phyloP scores from a whole-genome alignment of 2,797 vertebrate genomes.

The Oryzias sinensis region DNA sequence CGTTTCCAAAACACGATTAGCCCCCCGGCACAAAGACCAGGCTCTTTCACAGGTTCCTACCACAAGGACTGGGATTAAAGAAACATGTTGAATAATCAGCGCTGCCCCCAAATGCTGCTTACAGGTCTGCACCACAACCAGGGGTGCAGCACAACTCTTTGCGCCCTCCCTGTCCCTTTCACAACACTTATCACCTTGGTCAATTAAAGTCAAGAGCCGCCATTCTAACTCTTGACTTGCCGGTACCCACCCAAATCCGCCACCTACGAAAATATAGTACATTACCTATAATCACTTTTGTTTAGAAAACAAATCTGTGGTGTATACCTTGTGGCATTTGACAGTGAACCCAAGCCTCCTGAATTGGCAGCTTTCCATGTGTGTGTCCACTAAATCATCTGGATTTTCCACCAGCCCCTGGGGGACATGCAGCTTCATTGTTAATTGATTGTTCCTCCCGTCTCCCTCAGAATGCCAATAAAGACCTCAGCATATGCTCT shows the following conservation, averaged over 20 bases:
- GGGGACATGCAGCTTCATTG: slow-evolving; percentile 56
- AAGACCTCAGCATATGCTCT: slow-evolving; percentile 69
- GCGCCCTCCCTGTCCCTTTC: slow-evolving; percentile 46
- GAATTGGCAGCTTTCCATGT: slow-evolving; percentile 44
- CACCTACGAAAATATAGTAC: slow-evolving; percentile 3
- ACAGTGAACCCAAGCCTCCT: slow-evolving; percentile 32
- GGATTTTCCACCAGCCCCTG: slow-evolving; percentile 51
- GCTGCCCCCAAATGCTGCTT: slow-evolving; percentile 68
- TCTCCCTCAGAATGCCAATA: slow-evolving; percentile 65
- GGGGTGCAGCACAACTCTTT: slow-evolving; percentile 52
- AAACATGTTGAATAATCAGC: slow-evolving; percentile 79
- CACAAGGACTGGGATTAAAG: slow-evolving; percentile 82
- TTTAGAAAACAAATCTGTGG: neutral
- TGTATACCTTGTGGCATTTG: slow-evolving; percentile 24
- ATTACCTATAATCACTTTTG: neutral
- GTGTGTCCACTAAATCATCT: slow-evolving; percentile 48
- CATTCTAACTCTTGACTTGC: slow-evolving; percentile 31
- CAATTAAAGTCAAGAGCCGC: slow-evolving; percentile 62
- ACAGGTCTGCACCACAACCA: slow-evolving; percentile 61
- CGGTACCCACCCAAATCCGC: slow-evolving; percentile 23
- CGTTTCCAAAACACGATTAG: slow-evolving; percentile 96
- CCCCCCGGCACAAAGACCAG: slow-evolving; percentile 86
- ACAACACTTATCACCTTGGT: slow-evolving; percentile 68
- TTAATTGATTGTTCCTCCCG: slow-evolving; percentile 71
- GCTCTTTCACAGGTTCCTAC: slow-evolving; percentile 83